Evolutionary conservation across 2,113 vertebrate genomes (phyloP), one percentile per base, ranked within the genome.

Genomic region (Delphinus delphis): DNA sequence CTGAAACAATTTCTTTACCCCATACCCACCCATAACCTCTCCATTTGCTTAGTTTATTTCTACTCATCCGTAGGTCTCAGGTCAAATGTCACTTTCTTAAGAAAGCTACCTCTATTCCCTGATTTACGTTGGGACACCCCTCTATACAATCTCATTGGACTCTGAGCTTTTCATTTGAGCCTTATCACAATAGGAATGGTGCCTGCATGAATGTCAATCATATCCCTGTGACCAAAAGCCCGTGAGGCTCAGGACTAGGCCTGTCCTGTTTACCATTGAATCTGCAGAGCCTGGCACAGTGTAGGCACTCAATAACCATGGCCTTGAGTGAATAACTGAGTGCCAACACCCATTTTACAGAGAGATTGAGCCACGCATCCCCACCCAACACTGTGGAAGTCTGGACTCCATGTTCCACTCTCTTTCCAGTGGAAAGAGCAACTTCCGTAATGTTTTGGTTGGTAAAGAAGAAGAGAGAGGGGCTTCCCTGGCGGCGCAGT

Each of bases 51-150:
- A 58, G 58, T 85, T 95, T 93, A 70, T 95, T 96, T 93, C 83
- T 85, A 81, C 17, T 76, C 41, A 84, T 41, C 50, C 23, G 70
- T 79, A 87, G 26, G 73, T 93, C 74, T 84, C 41, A 71, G 25
- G 50, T 92, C 36, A 95, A 90, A 93, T 87, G 80, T 88, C 58
- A 93, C 62, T 90, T 93, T 97, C 55, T 88, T 18, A 76, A 84
- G 76, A 95, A 93, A 87, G 7, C 28, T 14, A 74, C 62, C 12
- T 63, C 58, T 47, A 65, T 6, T 60, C 74, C 67, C 11, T 25
- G 50, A 90, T 74, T 60, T 71, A 90, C 58, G n/a, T 41, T 65
- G 31, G 38, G 47, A 53, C 8, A 3, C 8, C 31, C 38, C 12
- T 81, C 60, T 55, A n/a, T 44, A 63, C 10, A 62, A 79, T 83